These are phyloP conservation scores for Lampris megalopsis DNA, from an alignment of 2,113 vertebrate genomes.

Conservation along the genomic window DNA sequence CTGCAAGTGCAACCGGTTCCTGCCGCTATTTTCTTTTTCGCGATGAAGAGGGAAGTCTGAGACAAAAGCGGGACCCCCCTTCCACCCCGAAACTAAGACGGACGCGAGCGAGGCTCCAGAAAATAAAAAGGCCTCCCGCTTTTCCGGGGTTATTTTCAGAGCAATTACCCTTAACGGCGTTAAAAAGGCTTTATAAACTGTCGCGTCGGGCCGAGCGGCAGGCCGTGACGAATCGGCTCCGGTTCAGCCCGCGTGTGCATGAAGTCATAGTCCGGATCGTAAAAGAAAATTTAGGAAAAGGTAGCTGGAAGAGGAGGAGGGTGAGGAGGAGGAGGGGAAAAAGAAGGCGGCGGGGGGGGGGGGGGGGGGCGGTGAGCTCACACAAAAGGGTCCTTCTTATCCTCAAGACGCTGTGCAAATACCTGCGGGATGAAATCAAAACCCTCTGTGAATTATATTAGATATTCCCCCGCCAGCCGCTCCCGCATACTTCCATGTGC, in stretches of 20 bases:
- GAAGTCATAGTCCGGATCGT: constrained; percentile 51
- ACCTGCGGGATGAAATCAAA: constrained; percentile 84
- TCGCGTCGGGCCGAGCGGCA: constrained; percentile 37
- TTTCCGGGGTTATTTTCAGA: constrained; percentile 28
- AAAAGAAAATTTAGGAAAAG: constrained; percentile 54
- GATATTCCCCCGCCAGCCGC: constrained; percentile 67
- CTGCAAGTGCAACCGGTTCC: constrained; percentile 63
- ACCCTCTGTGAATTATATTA: constrained; percentile 78
- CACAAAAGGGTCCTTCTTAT: constrained; percentile 79
- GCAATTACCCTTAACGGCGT: constrained; percentile 51
- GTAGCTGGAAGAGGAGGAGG: constrained; percentile 49
- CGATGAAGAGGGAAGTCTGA: constrained; percentile 62
- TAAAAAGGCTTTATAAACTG: constrained; percentile 32
- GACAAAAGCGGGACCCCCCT: neutral
- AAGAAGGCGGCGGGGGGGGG: constrained; percentile 35
- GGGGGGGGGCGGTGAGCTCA: constrained; percentile 63
- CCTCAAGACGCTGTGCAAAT: constrained; percentile 73
- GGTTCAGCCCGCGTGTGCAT: constrained; percentile 29
- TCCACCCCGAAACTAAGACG: constrained; percentile 40
- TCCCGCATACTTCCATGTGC: constrained; percentile 73
- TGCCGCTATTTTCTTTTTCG: constrained; percentile 40
- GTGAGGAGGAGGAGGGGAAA: constrained; percentile 31
- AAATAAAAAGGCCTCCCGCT: constrained; percentile 12
- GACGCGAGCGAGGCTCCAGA: constrained; percentile 29
- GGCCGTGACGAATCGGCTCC: constrained; percentile 32